phyloP scores from a whole-genome alignment of 2,888 invertebrate genomes.

The Plagodis pulveraria region DNA sequence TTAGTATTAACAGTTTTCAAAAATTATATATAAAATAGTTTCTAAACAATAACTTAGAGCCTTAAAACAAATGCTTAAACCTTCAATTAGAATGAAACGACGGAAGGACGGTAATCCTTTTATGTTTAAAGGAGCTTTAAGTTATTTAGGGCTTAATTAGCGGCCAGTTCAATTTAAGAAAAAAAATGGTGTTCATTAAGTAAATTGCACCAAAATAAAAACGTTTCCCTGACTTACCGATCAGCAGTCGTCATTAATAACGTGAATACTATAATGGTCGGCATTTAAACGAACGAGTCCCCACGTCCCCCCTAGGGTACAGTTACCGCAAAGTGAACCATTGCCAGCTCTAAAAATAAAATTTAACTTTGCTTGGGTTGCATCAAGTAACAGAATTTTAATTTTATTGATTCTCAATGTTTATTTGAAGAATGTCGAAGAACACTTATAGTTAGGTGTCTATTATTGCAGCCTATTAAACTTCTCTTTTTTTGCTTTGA shows the following conservation, averaged over 20 bases:
- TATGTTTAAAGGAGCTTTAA: neutral
- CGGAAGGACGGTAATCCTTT: too few relatives aligned
- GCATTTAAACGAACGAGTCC: slow-evolving; percentile 64
- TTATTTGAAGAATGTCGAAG: slow-evolving; percentile 8
- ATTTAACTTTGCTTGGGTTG: slow-evolving; percentile 39
- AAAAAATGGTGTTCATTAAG: neutral
- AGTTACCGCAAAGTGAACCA: slow-evolving; percentile 54
- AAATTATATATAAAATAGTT: too few relatives aligned
- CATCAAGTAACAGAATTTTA: slow-evolving; percentile 52
- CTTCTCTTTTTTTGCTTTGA: too few relatives aligned
- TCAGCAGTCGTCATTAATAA: slow-evolving; percentile 49
- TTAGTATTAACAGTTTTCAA: too few relatives aligned
- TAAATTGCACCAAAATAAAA: slow-evolving; percentile 25
- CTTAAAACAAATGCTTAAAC: too few relatives aligned
- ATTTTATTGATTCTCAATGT: slow-evolving; percentile 54
- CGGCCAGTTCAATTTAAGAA: neutral
- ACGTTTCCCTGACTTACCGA: slow-evolving; percentile 20
- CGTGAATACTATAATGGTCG: slow-evolving; percentile 59
- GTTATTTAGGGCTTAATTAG: neutral
- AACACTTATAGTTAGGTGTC: neutral
- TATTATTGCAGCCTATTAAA: neutral
- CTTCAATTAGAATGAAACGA: too few relatives aligned
- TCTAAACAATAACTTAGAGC: too few relatives aligned
- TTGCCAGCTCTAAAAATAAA: slow-evolving; percentile 61
- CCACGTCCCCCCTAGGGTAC: slow-evolving; percentile 58